Evolutionary conservation across 2,113 vertebrate genomes (phyloP).

Genomic region (Machaerirhynchus nigripectus): DNA sequence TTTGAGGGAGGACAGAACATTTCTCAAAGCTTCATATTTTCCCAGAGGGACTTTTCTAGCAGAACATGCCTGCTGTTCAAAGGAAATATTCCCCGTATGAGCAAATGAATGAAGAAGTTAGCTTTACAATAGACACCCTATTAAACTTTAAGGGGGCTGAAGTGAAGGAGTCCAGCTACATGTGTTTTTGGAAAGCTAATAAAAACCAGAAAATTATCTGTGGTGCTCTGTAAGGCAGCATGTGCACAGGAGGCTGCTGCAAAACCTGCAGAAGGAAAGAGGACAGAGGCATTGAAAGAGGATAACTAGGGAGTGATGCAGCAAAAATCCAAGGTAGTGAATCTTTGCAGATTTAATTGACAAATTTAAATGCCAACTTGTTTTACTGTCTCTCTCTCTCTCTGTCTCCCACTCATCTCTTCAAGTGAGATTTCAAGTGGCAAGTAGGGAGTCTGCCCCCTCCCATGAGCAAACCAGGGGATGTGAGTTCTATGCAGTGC

Average conservation of each 20-base stretch:
- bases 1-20: constrained; percentile 52
- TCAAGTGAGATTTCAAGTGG: neutral
- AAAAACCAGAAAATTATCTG: constrained; percentile 49
- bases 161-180: constrained; percentile 21
- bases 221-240: neutral
- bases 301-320: constrained; percentile 6
- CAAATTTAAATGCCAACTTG: constrained; percentile 3
- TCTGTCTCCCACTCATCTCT: neutral
- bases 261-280: neutral
- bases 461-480: neutral
- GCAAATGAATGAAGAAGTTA: constrained; percentile 47
- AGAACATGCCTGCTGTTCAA: constrained; percentile 57
- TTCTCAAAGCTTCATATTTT: constrained; percentile 61
- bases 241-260: neutral
- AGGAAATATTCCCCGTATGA: constrained; percentile 51
- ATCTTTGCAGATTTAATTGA: neutral
- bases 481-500: neutral
- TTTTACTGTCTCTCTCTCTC: neutral
- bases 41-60: constrained; percentile 48
- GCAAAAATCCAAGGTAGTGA: constrained; percentile 10
- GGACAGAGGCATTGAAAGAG: neutral
- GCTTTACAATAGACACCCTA: constrained; percentile 40
- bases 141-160: constrained; percentile 50
- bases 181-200: constrained; percentile 38
- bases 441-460: neutral